Evolutionary conservation across 2,888 invertebrate genomes (phyloP), one percentile per base, ranked within the genome.

Genomic region (Neocrepidodera transversa): DNA sequence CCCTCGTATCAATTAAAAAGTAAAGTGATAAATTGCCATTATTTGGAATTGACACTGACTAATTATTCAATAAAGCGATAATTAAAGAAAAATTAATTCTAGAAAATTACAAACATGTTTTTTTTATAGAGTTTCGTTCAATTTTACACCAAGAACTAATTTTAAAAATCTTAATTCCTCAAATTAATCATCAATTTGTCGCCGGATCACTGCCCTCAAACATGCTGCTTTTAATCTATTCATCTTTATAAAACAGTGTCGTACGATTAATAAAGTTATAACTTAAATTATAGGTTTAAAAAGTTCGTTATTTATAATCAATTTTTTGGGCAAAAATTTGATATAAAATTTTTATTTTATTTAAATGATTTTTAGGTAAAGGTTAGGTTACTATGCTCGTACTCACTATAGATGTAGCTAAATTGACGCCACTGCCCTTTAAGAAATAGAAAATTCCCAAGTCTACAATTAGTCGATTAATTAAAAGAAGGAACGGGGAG

Each of bases 401-500:
- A 23, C 23, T 6, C 6, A 23, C 23, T 6, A 23, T 23, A 23
- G 23, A 3, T 6, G 23, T 23, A 23, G 23, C 3, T 23, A 5
- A 23, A 5, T 6, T 23, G 23, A 18, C 55, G 63, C 60, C 64
- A 64, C 64, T 69, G 64, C 58, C 64, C 59, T 60, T 61, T 57
- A 64, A 66, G 18, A 40, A 14, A 38, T 51, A 69, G 71, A 68
- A 73, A 74, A 69, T 71, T 67, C 68, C 65, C 66, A 70, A 76
- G 72, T 76, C 76, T 77, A 75, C 75, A 75, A 77, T 77, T 77
- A 74, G 72, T 69, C 73, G 73, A 77, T 76, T 78, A 77, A 78
- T 78, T 78, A 76, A 73, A 75, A 69, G 69, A 66, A 64, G 67
- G 68, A 26, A 26, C 28, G 14, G 26, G 26, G 45, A 45, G 28